Percentiles rank a stretch among this genome's conserved stretches.
phyloP scores from a whole-genome alignment of 2,797 vertebrate species.

The Helostoma temminkii region DNA sequence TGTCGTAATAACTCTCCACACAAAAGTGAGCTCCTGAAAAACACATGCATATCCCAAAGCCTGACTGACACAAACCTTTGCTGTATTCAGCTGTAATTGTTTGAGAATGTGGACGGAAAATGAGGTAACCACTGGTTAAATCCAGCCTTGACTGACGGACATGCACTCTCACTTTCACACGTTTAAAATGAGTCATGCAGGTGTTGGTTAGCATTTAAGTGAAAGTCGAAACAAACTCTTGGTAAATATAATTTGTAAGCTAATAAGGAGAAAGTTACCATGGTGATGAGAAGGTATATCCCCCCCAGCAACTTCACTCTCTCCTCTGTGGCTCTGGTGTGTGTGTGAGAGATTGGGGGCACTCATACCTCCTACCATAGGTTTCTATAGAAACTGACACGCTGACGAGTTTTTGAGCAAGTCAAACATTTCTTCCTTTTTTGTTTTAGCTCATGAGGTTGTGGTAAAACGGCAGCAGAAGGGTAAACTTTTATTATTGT shows the following conservation, averaged over 20 bases:
- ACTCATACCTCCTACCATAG: conserved; percentile 26
- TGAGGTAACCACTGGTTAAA: conserved; percentile 35
- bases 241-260: conserved; percentile 54
- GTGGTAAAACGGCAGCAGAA: conserved; percentile 39
- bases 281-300: conserved; percentile 57
- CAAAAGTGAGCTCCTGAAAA: background rate
- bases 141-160: conserved; percentile 5
- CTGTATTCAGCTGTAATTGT: conserved; percentile 44
- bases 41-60: conserved; percentile 5
- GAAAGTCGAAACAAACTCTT: conserved; percentile 44
- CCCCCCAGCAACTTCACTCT: background rate
- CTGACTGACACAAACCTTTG: conserved; percentile 6
- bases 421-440: conserved; percentile 40
- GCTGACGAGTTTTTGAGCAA: conserved; percentile 54
- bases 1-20: conserved; percentile 14
- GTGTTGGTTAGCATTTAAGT: conserved; percentile 15
- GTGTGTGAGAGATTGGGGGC: conserved; percentile 4
- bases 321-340: conserved; percentile 3
- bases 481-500: conserved; percentile 34
- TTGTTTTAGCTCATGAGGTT: conserved; percentile 45
- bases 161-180: conserved; percentile 44
- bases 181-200: conserved; percentile 37
- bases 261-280: conserved; percentile 67
- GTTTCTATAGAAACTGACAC: conserved; percentile 78
- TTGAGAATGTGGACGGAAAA: conserved; percentile 50